These are phyloP conservation scores for Anolis sagrei DNA, from an alignment of 2,113 vertebrate genomes.

Conservation along the genomic window DNA sequence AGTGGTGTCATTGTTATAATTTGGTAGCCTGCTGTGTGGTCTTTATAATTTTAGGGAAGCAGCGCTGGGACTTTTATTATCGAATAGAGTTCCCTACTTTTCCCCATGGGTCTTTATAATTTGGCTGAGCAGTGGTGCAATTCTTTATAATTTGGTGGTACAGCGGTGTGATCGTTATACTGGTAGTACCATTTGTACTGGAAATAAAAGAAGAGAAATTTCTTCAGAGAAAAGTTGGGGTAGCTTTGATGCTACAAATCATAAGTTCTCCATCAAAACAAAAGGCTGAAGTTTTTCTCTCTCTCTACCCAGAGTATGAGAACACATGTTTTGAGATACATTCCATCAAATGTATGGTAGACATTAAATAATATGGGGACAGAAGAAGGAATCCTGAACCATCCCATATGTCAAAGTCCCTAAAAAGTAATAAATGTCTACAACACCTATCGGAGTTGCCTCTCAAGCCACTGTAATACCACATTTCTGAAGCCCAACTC, in stretches of 20 bases:
- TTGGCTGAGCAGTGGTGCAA: too few species aligned
- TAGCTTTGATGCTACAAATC: neutral
- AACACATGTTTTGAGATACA: neutral
- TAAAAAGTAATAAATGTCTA: neutral
- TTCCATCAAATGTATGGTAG: too few species aligned
- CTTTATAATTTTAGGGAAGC: too few species aligned
- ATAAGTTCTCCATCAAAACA: neutral
- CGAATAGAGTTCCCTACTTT: too few species aligned
- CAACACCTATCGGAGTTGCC: neutral
- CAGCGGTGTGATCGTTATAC: too few species aligned
- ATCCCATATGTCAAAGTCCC: neutral
- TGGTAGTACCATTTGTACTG: neutral
- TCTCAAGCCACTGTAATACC: neutral
- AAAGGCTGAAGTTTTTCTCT: neutral
- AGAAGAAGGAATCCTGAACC: neutral
- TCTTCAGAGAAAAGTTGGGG: neutral
- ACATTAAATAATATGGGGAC: neutral
- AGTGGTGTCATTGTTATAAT: too few species aligned
- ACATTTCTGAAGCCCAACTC: neutral
- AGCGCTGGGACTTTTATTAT: too few species aligned
- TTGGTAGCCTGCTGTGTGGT: too few species aligned
- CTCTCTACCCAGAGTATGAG: neutral
- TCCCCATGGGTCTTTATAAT: too few species aligned
- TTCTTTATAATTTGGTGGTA: too few species aligned
- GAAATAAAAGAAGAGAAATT: neutral